phyloP scores from a whole-genome alignment of 1,140 invertebrate genomes.

The Homarus americanus region DNA sequence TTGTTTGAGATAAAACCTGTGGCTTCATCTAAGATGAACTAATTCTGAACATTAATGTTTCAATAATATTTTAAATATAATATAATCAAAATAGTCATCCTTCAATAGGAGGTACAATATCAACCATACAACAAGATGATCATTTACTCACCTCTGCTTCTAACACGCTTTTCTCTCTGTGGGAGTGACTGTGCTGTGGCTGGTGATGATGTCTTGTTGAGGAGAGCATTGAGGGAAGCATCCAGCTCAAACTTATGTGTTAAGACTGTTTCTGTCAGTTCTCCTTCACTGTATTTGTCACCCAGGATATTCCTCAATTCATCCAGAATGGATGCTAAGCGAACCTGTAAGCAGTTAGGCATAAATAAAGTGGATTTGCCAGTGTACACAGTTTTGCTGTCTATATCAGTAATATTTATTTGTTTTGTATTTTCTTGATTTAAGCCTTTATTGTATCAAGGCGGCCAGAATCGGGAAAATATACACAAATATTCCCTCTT shows the following conservation, averaged over 20 bases:
- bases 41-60: too few relatives aligned
- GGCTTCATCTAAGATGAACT: too few relatives aligned
- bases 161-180: conserved; percentile 32
- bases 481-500: too few relatives aligned
- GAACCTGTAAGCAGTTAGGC: conserved; percentile 76
- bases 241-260: conserved; percentile 78
- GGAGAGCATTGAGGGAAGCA: conserved; percentile 77
- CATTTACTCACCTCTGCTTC: conserved; percentile 32
- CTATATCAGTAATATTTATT: too few relatives aligned
- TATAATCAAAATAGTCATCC: too few relatives aligned
- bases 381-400: too few relatives aligned
- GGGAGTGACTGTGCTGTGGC: conserved; percentile 23
- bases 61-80: too few relatives aligned
- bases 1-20: too few relatives aligned
- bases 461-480: too few relatives aligned
- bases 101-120: neutral
- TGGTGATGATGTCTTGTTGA: conserved; percentile 65
- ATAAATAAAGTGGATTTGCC: too few relatives aligned
- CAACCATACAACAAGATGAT: neutral
- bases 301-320: conserved; percentile 79
- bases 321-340: conserved; percentile 79
- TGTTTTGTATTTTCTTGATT: too few relatives aligned
- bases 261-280: conserved; percentile 77
- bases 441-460: too few relatives aligned
- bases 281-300: conserved; percentile 77